Base-by-base conservation (phyloP, 2,888 invertebrate species). In the Mactromeris polynyma region DNA sequence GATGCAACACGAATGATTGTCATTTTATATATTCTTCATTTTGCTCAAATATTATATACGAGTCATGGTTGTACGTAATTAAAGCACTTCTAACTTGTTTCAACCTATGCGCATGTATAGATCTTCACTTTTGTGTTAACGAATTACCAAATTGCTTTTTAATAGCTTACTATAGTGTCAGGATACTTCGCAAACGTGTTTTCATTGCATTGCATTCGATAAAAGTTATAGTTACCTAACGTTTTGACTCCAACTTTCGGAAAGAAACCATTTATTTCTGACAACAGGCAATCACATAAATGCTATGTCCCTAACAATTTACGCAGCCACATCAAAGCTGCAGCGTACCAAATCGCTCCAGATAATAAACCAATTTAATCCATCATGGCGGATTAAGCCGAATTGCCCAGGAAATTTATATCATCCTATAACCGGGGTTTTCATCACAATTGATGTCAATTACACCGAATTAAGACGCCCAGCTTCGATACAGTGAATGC, bases 381-480 rank as follows among this genome's bases (percentile, higher is more conserved):
- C 14, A 73, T 73, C 73, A 40, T 79, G 46, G 26, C 40, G 26
- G 79, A 40, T 79, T 79, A 40, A n/a, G 21, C 42, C 14, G 85
- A 89, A 85, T 89, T 83, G 79, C 80, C 38, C 46, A 73, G 89
- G 42, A 83, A 85, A 86, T 78, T 83, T 78, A 86, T 83, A 69
- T 86, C 85, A 83, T 46, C 46, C 73, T 64, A 78, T 64, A 83
- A 85, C 85, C 85, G 82, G 78, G 81, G 81, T 85, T 86, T 86
- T 85, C 86, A 79, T 84, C 86, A 84, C 84, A 84, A 89, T 89
- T 89, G 87, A 81, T 85, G 87, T 84, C 89, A 89, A 89, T 89
- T 89, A 89, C 78, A 6, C 42, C 42, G 64, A 83, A 83, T 83
- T 83, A 83, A 83, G 83, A 73, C 83, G 46, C 46, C 83, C 82